These are phyloP conservation scores for Leptinotarsa undecemlineata DNA, from an alignment of 1,140 invertebrate species.

Conservation along the genomic window DNA sequence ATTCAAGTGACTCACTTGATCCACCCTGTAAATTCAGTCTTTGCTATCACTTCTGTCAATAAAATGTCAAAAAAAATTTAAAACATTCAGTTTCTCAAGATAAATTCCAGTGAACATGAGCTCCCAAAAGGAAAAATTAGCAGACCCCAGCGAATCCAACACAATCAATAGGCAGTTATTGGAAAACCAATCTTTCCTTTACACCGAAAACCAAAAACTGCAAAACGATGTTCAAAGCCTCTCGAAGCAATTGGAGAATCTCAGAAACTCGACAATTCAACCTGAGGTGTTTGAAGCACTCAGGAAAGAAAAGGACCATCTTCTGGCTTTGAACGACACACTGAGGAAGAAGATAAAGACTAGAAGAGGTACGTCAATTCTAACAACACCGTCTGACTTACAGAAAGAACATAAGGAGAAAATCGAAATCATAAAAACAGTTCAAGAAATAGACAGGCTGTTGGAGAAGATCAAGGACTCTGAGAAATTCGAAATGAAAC, in stretches of 20 bases:
- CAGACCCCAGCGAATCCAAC: neutral
- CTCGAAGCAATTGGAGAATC: conserved; percentile 33
- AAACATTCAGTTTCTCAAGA: conserved; percentile 20
- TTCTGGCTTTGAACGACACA: conserved; percentile 32
- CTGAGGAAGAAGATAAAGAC: conserved; percentile 34
- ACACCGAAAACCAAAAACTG: conserved; percentile 35
- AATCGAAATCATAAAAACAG: conserved; percentile 31
- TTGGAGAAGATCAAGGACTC: conserved; percentile 28
- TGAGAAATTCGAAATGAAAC: conserved; percentile 34
- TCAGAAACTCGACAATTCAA: conserved; percentile 26
- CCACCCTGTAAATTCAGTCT: neutral
- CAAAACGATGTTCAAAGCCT: conserved; percentile 34
- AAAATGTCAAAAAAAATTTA: conserved; percentile 21
- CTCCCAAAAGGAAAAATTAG: conserved; percentile 1
- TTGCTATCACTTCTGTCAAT: conserved; percentile 19
- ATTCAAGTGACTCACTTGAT: too few species aligned
- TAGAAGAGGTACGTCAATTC: conserved; percentile 17
- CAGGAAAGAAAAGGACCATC: conserved; percentile 32
- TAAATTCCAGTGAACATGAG: conserved; percentile 34
- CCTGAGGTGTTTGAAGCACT: conserved; percentile 33
- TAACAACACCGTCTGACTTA: neutral
- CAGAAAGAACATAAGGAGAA: conserved; percentile 27
- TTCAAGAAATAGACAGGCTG: conserved; percentile 34
- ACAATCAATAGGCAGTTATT: conserved; percentile 32
- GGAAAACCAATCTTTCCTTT: conserved; percentile 39